Evolutionary conservation across 2,113 vertebrate species (phyloP).

Genomic region (Stercorarius parasiticus): DNA sequence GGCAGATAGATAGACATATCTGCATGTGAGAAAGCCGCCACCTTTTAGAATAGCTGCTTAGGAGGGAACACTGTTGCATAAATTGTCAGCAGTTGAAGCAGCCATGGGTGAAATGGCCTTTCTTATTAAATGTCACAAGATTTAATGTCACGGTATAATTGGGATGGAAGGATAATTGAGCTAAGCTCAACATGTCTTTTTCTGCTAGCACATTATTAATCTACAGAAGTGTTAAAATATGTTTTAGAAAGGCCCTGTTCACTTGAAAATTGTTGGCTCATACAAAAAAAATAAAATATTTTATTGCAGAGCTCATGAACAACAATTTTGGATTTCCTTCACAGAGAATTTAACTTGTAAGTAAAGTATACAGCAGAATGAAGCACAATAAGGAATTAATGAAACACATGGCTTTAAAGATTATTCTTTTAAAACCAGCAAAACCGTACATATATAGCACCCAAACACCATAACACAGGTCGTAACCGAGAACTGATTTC

Average conservation of each 20-base stretch:
- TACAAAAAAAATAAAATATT: constrained; percentile 24
- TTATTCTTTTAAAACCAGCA: not conserved
- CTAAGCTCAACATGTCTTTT: constrained; percentile 71
- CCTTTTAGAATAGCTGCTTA: constrained; percentile 59
- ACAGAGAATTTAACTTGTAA: constrained; percentile 46
- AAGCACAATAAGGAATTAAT: not conserved
- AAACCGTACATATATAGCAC: not conserved
- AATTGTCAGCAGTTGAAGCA: constrained; percentile 70
- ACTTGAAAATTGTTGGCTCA: constrained; percentile 65
- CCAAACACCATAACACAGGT: not conserved
- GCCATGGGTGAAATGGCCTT: constrained; percentile 81
- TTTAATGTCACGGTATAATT: constrained; percentile 81
- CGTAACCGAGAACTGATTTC: not conserved
- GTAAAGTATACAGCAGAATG: constrained; percentile 26
- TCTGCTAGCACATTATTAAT: constrained; percentile 72
- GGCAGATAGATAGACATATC: constrained; percentile 60
- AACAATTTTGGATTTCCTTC: constrained; percentile 38
- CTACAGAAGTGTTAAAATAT: constrained; percentile 70
- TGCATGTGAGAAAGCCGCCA: constrained; percentile 51
- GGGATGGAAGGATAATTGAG: constrained; percentile 77
- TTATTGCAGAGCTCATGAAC: constrained; percentile 22
- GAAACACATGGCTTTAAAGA: not conserved
- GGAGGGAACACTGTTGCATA: constrained; percentile 60
- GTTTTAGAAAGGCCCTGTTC: constrained; percentile 59
- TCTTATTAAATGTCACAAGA: constrained; percentile 82